A percentile compares a stretch with the other conserved stretches of the same genome.
Conservation (phyloP, 1,140 invertebrate species). For the Drosophila punjabiensis region DNA sequence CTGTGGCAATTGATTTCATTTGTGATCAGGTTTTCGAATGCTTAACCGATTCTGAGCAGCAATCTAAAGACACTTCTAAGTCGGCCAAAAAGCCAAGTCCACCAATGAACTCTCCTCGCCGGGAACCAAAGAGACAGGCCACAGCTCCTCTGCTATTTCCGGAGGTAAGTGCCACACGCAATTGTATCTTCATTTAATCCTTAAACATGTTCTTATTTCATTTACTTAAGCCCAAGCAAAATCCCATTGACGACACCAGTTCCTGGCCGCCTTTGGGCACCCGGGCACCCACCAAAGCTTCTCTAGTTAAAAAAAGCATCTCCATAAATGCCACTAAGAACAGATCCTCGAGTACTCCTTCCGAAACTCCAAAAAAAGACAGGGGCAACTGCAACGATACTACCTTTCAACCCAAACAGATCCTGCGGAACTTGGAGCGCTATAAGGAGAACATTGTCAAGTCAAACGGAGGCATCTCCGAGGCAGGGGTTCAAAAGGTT, state of each 20-base stretch:
- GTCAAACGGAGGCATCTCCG: not conserved
- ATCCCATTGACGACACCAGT: no score
- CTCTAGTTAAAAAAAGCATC: not conserved
- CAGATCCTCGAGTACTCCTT: not conserved
- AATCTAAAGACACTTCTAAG: no score
- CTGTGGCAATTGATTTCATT: not conserved
- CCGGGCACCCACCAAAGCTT: not conserved
- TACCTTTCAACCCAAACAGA: not conserved
- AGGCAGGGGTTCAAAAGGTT: not conserved
- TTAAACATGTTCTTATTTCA: not conserved
- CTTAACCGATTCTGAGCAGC: not conserved
- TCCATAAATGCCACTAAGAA: not conserved
- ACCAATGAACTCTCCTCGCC: not conserved
- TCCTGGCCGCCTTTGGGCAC: slow-evolving; percentile 3
- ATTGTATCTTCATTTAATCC: not conserved
- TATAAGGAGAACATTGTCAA: not conserved
- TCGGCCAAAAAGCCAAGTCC: not conserved
- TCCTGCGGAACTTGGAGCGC: not conserved
- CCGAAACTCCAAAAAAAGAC: accelerated
- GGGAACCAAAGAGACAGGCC: not conserved
- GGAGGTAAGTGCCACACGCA: not conserved
- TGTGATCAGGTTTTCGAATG: not conserved
- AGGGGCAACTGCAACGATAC: no score
- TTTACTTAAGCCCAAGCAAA: not conserved
- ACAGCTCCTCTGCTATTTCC: not conserved